Percentiles rank a stretch among this genome's conserved stretches.
phyloP scores from a whole-genome alignment of 2,888 invertebrate species.

The Zelleria hepariella region DNA sequence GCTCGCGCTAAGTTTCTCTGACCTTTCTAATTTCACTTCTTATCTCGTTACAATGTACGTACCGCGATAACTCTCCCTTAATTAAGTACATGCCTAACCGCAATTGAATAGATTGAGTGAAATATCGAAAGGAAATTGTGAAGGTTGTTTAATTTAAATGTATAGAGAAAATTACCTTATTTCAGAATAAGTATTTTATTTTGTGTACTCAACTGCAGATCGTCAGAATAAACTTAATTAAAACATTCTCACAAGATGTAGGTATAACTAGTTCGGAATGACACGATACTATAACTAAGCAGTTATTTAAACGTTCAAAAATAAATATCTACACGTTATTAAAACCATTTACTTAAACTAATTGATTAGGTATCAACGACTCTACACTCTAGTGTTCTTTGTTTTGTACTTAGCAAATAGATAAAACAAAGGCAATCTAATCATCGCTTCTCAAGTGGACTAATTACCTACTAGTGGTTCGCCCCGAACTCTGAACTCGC shows the following conservation, averaged over 20 bases:
- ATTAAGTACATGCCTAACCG: background rate
- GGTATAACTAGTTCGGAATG: too few species aligned
- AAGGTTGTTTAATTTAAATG: background rate
- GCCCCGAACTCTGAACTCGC: too few species aligned
- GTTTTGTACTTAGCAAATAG: too few species aligned
- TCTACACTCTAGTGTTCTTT: too few species aligned
- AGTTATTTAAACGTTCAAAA: too few species aligned
- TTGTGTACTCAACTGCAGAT: background rate
- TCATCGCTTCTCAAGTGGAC: too few species aligned
- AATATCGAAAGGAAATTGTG: background rate
- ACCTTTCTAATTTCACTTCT: slow-evolving; percentile 48
- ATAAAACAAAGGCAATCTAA: too few species aligned
- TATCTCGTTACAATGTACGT: slow-evolving; percentile 13
- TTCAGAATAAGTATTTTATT: background rate
- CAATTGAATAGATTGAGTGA: background rate
- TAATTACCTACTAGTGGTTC: too few species aligned
- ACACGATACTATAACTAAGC: too few species aligned
- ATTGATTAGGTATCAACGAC: too few species aligned
- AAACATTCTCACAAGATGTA: background rate
- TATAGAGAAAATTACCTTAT: background rate
- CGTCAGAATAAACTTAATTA: background rate
- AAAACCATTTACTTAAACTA: too few species aligned
- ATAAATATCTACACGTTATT: too few species aligned
- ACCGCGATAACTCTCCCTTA: background rate
- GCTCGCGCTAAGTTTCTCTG: slow-evolving; percentile 27